These are phyloP conservation scores for Mnemiopsis leidyi DNA, from an alignment of 37 sponge, comb jelly and placozoan genomes.

Conservation along the genomic window DNA sequence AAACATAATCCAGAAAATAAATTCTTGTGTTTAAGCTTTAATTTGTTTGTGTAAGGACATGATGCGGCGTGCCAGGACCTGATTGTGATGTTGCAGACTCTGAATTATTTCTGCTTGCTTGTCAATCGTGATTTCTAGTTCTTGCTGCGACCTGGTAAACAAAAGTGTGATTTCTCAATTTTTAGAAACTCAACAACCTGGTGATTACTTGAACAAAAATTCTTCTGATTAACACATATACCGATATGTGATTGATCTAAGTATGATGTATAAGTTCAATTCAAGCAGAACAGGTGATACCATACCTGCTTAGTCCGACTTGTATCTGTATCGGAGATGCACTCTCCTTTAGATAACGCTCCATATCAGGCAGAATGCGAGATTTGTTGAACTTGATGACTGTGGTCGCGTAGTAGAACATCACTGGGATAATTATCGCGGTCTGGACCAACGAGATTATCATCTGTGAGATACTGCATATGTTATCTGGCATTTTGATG, in stretches of 20 bases:
- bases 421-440: background rate
- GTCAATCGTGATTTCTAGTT: conserved; percentile 43
- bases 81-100: conserved; percentile 29
- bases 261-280: too few species aligned
- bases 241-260: too few species aligned
- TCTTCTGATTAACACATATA: background rate
- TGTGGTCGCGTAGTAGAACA: background rate
- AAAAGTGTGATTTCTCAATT: too few species aligned
- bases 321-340: background rate
- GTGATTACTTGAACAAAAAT: too few species aligned
- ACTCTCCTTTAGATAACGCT: conserved; percentile 27
- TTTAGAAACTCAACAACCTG: too few species aligned
- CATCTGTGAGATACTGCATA: too few species aligned
- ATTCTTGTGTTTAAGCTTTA: conserved; percentile 10
- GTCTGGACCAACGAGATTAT: background rate
- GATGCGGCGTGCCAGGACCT: conserved; percentile 42
- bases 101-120: conserved; percentile 60
- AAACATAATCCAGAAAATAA: too few species aligned
- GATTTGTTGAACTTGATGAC: conserved; percentile 28
- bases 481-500: too few species aligned
- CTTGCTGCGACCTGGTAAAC: conserved; percentile 36
- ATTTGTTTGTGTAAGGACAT: conserved; percentile 62
- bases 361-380: conserved; percentile 38
- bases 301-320: conserved; percentile 39
- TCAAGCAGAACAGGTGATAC: too few species aligned